A percentile compares a stretch with the other conserved stretches of the same genome.
These are phyloP conservation scores for Syngnathus typhle DNA, from an alignment of 2,113 vertebrate genomes.

Conservation along the genomic window DNA sequence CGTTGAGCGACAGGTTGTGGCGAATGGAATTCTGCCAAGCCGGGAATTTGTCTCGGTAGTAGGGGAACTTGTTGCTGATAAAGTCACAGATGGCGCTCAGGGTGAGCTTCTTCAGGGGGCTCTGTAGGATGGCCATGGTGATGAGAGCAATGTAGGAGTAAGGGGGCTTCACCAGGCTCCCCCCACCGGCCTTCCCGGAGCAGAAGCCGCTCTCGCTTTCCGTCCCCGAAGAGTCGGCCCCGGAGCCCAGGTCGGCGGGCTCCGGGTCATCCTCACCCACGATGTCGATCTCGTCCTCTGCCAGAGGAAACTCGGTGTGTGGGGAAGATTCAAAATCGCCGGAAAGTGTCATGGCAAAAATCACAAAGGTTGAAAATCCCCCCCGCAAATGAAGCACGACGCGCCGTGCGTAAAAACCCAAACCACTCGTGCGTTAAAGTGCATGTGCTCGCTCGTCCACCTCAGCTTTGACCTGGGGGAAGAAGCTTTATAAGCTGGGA, in stretches of 20 bases:
- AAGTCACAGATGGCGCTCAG: constrained; percentile 88
- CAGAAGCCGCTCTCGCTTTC: constrained; percentile 65
- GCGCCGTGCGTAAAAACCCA: constrained; percentile 45
- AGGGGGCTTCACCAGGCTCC: constrained; percentile 76
- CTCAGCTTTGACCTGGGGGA: constrained; percentile 7
- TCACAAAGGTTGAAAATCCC: constrained; percentile 15
- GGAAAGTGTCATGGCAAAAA: constrained; percentile 66
- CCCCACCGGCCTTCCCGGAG: constrained; percentile 28
- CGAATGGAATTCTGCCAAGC: constrained; percentile 96
- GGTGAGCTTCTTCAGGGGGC: constrained; percentile 80
- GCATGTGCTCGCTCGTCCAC: constrained; percentile 4
- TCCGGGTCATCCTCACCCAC: constrained; percentile 60
- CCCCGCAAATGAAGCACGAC: not conserved
- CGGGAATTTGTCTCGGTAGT: constrained; percentile 82
- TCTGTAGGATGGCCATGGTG: constrained; percentile 90
- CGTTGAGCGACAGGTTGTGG: constrained; percentile 93
- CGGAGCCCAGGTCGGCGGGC: constrained; percentile 57
- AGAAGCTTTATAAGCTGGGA: constrained; percentile 61
- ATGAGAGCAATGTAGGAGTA: constrained; percentile 91
- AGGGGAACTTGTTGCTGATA: constrained; percentile 85
- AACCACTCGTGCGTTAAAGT: constrained; percentile 44
- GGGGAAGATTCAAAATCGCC: constrained; percentile 53
- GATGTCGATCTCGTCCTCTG: constrained; percentile 68
- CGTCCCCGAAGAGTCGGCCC: constrained; percentile 54
- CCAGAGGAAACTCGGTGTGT: constrained; percentile 34